Percentiles rank a stretch among this genome's conserved stretches.
These are phyloP conservation scores for Paragorgia papillata DNA, from an alignment of 92 coral and sea anemone species.

Conservation along the genomic window DNA sequence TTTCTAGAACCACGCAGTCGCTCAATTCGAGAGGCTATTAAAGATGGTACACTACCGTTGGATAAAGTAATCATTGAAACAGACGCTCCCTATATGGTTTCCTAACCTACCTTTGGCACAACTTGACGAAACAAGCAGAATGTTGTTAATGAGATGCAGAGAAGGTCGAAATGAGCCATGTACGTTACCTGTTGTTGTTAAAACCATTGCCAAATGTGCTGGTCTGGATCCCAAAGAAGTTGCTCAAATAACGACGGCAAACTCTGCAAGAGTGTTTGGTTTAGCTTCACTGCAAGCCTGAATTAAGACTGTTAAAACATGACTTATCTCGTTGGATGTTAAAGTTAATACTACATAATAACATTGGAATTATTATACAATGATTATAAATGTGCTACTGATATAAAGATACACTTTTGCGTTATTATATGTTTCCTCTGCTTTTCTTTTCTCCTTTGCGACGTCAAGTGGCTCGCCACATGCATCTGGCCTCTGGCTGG, in stretches of 20 bases:
- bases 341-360: not conserved
- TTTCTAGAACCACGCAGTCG: conserved; percentile 76
- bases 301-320: not conserved
- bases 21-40: conserved; percentile 83
- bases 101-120: conserved; percentile 90
- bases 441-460: too few relatives aligned
- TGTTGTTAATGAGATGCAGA: conserved; percentile 79
- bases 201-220: conserved; percentile 83
- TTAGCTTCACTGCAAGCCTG: conserved; percentile 44
- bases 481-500: too few relatives aligned
- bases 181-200: conserved; percentile 87
- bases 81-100: conserved; percentile 97
- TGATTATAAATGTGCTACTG: not conserved
- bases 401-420: conserved; percentile 1
- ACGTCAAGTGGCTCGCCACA: too few relatives aligned
- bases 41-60: conserved; percentile 85
- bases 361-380: not conserved
- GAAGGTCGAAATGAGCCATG: conserved; percentile 99
- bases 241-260: conserved; percentile 81
- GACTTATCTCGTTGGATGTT: not conserved
- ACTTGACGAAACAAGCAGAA: conserved; percentile 74
- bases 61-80: conserved; percentile 90
- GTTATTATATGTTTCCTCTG: too few relatives aligned
- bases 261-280: conserved; percentile 84
- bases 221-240: conserved; percentile 89